Evolutionary conservation across 2,888 invertebrate species (phyloP).

Genomic region (Arge pagana): DNA sequence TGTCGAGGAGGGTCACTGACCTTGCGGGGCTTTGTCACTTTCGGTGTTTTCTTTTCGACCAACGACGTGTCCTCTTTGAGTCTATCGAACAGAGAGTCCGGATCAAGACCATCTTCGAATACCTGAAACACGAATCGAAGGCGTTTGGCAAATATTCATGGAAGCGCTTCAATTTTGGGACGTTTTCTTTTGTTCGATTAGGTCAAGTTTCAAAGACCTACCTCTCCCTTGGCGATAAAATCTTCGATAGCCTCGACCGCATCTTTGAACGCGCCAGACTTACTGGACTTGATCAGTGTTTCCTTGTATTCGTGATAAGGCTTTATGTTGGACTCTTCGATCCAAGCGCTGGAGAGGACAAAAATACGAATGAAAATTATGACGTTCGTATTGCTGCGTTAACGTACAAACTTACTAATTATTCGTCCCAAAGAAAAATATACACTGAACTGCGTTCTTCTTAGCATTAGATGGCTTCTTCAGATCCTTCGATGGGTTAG

Average conservation of each 20-base stretch:
- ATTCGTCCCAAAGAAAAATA: conserved; percentile 93
- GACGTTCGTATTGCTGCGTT: not conserved
- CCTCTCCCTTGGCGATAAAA: conserved; percentile 73
- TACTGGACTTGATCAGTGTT: conserved; percentile 74
- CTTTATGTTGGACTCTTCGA: conserved; percentile 82
- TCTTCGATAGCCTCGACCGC: conserved; percentile 81
- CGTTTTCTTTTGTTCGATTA: no score
- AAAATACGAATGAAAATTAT: conserved; percentile 23
- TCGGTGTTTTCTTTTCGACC: conserved; percentile 53
- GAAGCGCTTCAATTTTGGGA: not conserved
- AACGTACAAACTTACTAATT: conserved; percentile 79
- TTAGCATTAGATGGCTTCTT: conserved; percentile 75
- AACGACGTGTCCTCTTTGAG: conserved; percentile 65
- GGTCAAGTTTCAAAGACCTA: no score
- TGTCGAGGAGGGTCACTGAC: no score
- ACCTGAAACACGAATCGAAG: conserved; percentile 47
- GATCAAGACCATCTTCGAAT: conserved; percentile 64
- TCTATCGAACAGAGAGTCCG: conserved; percentile 75
- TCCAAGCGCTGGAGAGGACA: conserved; percentile 77
- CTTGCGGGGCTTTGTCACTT: conserved; percentile 58
- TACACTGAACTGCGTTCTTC: conserved; percentile 76
- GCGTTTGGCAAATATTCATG: not conserved
- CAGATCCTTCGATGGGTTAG: conserved; percentile 77
- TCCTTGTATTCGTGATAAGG: conserved; percentile 82
- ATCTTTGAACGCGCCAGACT: conserved; percentile 76